phyloP scores from a whole-genome alignment of 2,113 vertebrate genomes.

The Scomber japonicus region DNA sequence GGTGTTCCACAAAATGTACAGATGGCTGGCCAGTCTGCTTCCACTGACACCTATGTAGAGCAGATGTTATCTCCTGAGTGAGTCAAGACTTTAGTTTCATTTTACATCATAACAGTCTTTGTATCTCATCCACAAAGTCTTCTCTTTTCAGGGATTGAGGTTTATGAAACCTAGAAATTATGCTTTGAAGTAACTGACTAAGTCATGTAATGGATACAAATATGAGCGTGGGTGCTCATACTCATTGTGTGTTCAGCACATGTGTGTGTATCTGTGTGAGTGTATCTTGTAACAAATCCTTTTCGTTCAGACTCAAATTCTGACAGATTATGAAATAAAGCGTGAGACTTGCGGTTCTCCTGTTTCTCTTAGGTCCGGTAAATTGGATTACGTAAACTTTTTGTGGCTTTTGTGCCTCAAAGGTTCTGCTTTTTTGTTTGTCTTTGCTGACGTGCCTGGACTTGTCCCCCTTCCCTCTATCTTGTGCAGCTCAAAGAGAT shows the following conservation, averaged over 20 bases:
- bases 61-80: conserved; percentile 41
- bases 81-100: conserved; percentile 52
- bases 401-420: conserved; percentile 16
- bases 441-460: conserved; percentile 7
- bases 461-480: background rate
- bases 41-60: conserved; percentile 6
- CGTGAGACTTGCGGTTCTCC: background rate
- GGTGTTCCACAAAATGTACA: background rate
- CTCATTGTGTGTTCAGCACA: conserved; percentile 33
- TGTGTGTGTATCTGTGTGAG: background rate
- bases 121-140: conserved; percentile 63
- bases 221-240: conserved; percentile 36
- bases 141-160: conserved; percentile 66
- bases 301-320: conserved; percentile 11
- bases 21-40: background rate
- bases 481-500: background rate
- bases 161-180: conserved; percentile 58
- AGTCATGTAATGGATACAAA: conserved; percentile 39
- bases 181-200: conserved; percentile 45
- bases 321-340: background rate
- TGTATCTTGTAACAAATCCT: conserved; percentile 23
- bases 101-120: conserved; percentile 57
- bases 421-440: conserved; percentile 23
- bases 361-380: conserved; percentile 23
- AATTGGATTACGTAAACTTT: conserved; percentile 8